Evolutionary conservation across 2,888 invertebrate genomes (phyloP).

Genomic region (Cephus rjabovi): DNA sequence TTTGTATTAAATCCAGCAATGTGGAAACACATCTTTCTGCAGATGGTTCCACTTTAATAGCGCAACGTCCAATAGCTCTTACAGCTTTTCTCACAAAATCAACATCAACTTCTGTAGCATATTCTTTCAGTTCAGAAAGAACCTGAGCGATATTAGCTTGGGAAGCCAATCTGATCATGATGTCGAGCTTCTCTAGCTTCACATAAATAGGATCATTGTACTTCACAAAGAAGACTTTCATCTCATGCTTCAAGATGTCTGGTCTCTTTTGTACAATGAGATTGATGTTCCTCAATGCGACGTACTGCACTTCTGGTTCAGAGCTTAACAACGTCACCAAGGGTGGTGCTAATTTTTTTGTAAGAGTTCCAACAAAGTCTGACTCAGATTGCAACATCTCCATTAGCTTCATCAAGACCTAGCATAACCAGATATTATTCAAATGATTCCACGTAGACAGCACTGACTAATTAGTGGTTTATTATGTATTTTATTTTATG

Average conservation of each 20-base stretch:
- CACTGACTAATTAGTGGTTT: not conserved
- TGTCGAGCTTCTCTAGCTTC: conserved; percentile 97
- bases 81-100: conserved; percentile 99
- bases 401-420: conserved; percentile 96
- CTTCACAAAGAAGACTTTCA: conserved; percentile 99
- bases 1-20: conserved; percentile 96
- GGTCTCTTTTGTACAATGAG: conserved; percentile 99
- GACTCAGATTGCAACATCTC: conserved; percentile 95
- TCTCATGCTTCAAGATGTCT: conserved; percentile 98
- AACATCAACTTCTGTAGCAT: conserved; percentile 99
- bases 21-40: conserved; percentile 99
- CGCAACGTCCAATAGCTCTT: conserved; percentile 97
- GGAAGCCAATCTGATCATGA: conserved; percentile 98
- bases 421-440: not conserved
- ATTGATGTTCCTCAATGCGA: conserved; percentile 97
- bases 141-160: conserved; percentile 99
- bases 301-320: conserved; percentile 99
- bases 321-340: conserved; percentile 96
- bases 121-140: conserved; percentile 96
- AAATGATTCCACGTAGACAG: not conserved
- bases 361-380: conserved; percentile 93
- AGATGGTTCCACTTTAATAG: conserved; percentile 97
- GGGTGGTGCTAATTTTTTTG: conserved; percentile 98
- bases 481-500: not conserved
- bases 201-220: conserved; percentile 99